Evolutionary conservation across 2,888 invertebrate genomes (phyloP).

Genomic region (Drosophila formosana): DNA sequence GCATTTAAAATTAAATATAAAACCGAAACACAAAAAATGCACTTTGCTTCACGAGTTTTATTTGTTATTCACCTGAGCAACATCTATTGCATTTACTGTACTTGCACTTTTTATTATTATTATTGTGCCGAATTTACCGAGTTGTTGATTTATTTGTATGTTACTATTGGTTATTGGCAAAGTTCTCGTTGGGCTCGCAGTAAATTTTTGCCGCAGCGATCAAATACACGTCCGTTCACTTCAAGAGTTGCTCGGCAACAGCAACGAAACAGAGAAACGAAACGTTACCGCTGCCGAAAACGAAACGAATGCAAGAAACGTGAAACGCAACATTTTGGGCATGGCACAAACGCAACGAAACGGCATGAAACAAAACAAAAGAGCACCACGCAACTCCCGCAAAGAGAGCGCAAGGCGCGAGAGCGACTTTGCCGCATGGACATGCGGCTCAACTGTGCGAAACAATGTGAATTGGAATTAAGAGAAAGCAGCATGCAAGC

Average conservation of each 20-base stretch:
- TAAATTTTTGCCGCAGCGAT: conserved; percentile 36
- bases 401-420: conserved; percentile 38
- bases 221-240: conserved; percentile 49
- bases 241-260: conserved; percentile 65
- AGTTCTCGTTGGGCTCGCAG: conserved; percentile 44
- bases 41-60: background rate
- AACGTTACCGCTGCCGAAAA: conserved; percentile 11
- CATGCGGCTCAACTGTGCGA: conserved; percentile 7
- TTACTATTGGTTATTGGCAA: conserved; percentile 9
- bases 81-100: conserved; percentile 20
- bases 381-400: conserved; percentile 6
- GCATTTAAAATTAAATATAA: conserved; percentile 15
- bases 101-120: conserved; percentile 23
- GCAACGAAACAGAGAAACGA: conserved; percentile 42
- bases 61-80: conserved; percentile 23
- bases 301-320: conserved; percentile 14
- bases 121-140: conserved; percentile 31
- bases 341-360: background rate
- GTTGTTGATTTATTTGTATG: conserved; percentile 21
- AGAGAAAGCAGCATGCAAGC: conserved; percentile 33
- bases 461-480: conserved; percentile 23
- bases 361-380: conserved; percentile 27
- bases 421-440: background rate
- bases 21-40: conserved; percentile 27
- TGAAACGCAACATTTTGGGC: background rate